phyloP scores from a whole-genome alignment of 2,113 vertebrate species.

The Malurus melanocephalus region DNA sequence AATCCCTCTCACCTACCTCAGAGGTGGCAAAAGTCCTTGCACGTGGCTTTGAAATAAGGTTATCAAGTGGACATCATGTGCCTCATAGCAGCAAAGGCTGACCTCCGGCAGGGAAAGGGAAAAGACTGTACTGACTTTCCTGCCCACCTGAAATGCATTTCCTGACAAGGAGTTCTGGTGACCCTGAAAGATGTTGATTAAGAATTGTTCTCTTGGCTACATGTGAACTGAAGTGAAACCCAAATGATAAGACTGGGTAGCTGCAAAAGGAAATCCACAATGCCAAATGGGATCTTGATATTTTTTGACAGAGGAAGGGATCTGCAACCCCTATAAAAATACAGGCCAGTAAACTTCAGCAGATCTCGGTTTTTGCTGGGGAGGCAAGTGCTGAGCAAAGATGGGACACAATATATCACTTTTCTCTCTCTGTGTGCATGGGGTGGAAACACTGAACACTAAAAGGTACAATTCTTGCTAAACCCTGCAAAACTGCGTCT shows the following conservation, averaged over 20 bases:
- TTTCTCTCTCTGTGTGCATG: background rate
- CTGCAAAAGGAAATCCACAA: background rate
- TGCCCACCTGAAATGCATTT: background rate
- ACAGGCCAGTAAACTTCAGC: background rate
- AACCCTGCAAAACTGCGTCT: slow-evolving; percentile 7
- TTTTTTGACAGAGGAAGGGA: background rate
- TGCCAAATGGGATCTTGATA: background rate
- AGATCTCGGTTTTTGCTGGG: background rate
- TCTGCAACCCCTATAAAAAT: background rate
- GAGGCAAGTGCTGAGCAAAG: background rate
- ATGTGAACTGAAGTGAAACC: background rate
- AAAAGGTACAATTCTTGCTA: background rate
- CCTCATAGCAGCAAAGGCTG: background rate
- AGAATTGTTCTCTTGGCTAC: background rate
- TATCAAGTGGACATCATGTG: background rate
- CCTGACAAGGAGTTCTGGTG: background rate
- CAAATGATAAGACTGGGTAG: background rate
- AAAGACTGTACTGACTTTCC: background rate
- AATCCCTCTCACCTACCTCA: background rate
- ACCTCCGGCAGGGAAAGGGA: background rate
- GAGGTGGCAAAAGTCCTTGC: background rate
- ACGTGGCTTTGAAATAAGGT: background rate
- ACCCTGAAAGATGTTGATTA: background rate
- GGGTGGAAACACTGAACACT: background rate
- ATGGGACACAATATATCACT: background rate